Conservation (phyloP, 2,888 invertebrate species). For the Galeopsomyia nigrocyanea region DNA sequence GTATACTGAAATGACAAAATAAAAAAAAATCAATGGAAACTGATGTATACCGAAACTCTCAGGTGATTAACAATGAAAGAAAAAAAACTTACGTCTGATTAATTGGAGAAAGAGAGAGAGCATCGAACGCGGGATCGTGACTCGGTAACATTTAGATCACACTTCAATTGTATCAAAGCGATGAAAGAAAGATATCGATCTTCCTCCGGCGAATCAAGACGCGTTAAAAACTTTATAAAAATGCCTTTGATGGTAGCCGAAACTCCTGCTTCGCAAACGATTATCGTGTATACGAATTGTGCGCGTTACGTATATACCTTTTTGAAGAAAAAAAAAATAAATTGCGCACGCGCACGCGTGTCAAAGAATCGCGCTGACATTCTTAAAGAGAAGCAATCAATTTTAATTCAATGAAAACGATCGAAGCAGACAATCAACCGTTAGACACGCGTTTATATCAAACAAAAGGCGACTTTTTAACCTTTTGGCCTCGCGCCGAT, state of each 20-base stretch:
- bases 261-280: constrained; percentile 30
- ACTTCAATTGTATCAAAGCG: constrained; percentile 16
- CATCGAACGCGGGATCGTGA: not conserved
- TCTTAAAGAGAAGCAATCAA: constrained; percentile 29
- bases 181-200: constrained; percentile 6
- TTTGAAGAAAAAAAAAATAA: constrained; percentile 9
- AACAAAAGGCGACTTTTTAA: constrained; percentile 19
- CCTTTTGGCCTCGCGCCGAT: constrained; percentile 22
- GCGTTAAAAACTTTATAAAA: constrained; percentile 6
- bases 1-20: constrained; percentile 61
- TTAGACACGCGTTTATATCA: constrained; percentile 13
- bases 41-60: constrained; percentile 67
- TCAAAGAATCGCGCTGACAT: constrained; percentile 13
- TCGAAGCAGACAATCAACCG: constrained; percentile 44
- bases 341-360: not conserved
- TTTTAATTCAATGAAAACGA: constrained; percentile 39
- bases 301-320: not conserved
- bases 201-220: constrained; percentile 35
- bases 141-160: constrained; percentile 27
- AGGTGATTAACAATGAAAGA: constrained; percentile 58
- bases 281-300: too few species aligned
- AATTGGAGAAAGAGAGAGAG: constrained; percentile 54
- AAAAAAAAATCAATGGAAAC: constrained; percentile 45
- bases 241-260: constrained; percentile 45
- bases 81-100: constrained; percentile 51